Percentiles rank a stretch among this genome's conserved stretches.
Evolutionary conservation across 1,140 invertebrate genomes (phyloP).

Genomic region (Zaprionus africanus): DNA sequence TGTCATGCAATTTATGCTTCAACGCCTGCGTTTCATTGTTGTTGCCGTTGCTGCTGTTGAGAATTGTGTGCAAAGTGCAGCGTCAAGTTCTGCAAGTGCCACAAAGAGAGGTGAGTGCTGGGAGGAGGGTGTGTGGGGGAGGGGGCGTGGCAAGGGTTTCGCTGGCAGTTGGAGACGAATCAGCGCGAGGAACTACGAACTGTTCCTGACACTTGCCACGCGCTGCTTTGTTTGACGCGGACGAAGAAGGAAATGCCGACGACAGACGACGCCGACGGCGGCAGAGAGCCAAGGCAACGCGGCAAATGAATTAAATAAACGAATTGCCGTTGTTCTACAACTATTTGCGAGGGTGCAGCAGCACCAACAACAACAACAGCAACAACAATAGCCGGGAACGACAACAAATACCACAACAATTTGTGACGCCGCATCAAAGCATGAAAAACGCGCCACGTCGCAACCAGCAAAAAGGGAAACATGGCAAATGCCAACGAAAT

Average conservation of each 20-base stretch:
- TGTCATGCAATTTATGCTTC: conserved; percentile 55
- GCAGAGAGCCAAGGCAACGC: conserved; percentile 34
- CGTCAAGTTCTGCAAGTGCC: conserved; percentile 36
- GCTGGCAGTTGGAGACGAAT: not conserved
- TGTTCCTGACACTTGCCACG: conserved; percentile 25
- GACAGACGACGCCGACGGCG: conserved; percentile 16
- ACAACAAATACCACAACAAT: conserved; percentile 64
- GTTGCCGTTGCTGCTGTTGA: conserved; percentile 17
- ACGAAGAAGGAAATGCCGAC: conserved; percentile 27
- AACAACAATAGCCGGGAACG: conserved; percentile 4
- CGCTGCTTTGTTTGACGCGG: conserved; percentile 18
- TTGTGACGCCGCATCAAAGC: conserved; percentile 65
- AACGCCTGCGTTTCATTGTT: conserved; percentile 39
- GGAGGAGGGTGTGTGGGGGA: not conserved
- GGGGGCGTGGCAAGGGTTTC: conserved; percentile 1
- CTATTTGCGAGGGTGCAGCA: conserved; percentile 42
- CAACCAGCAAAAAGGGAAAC: conserved; percentile 45
- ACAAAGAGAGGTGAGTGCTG: not conserved
- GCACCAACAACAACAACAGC: conserved; percentile 7
- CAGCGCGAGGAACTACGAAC: conserved; percentile 26
- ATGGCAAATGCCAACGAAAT: conserved; percentile 47
- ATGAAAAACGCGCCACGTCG: conserved; percentile 53
- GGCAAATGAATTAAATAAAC: conserved; percentile 50
- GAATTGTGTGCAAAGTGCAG: conserved; percentile 51
- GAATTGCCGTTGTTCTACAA: conserved; percentile 21